phyloP scores from a whole-genome alignment of 2,888 invertebrate genomes.

The Cactoblastis cactorum region DNA sequence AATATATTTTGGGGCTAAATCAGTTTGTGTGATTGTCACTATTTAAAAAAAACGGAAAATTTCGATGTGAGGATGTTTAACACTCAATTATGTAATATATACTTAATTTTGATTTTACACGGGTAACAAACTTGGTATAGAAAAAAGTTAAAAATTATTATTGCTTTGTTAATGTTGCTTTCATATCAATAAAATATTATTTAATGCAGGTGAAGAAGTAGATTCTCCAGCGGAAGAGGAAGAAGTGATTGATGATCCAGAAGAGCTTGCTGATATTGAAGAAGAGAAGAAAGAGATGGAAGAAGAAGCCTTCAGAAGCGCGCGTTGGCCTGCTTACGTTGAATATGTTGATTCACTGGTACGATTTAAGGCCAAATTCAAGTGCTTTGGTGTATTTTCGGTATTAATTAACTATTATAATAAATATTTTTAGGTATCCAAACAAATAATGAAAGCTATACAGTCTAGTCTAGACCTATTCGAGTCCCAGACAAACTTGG shows the following conservation, averaged over 20 bases:
- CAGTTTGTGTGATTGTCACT: too few relatives aligned
- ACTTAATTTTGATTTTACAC: too few relatives aligned
- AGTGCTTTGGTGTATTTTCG: too few relatives aligned
- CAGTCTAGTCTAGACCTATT: constrained; percentile 78
- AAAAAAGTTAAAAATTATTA: not conserved
- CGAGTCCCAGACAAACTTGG: constrained; percentile 79
- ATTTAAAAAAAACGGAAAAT: too few relatives aligned
- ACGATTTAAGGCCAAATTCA: too few relatives aligned
- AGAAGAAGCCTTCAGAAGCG: constrained; percentile 54
- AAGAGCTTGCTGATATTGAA: constrained; percentile 64
- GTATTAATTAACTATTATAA: too few relatives aligned
- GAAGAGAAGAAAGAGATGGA: constrained; percentile 62
- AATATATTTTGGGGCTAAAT: too few relatives aligned
- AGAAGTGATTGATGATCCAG: constrained; percentile 54
- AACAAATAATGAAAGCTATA: constrained; percentile 65
- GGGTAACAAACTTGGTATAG: too few relatives aligned
- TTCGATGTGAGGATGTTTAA: too few relatives aligned
- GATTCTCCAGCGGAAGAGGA: constrained; percentile 65
- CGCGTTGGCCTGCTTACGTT: constrained; percentile 73
- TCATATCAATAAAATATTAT: not conserved
- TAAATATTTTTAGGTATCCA: constrained; percentile 47
- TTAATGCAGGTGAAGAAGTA: constrained; percentile 60
- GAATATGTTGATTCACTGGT: constrained; percentile 67
- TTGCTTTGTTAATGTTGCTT: not conserved
- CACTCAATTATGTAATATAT: too few relatives aligned